Evolutionary conservation across 1,140 invertebrate genomes (phyloP).

Genomic region (Schmidtea mediterranea): DNA sequence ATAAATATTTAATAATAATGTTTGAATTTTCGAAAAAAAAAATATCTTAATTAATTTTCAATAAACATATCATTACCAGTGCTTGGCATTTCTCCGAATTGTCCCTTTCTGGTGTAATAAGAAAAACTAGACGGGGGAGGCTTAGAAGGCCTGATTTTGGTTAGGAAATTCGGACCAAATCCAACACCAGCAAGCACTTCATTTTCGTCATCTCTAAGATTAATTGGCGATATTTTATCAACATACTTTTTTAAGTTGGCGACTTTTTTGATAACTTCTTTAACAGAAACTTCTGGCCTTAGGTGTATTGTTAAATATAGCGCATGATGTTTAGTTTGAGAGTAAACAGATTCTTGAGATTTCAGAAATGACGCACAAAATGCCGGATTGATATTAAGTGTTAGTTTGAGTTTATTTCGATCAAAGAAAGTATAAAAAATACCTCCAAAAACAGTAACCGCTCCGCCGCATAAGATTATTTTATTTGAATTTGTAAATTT

Average conservation of each 20-base stretch:
- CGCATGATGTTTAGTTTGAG: constrained; percentile 19
- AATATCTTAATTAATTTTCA: not conserved
- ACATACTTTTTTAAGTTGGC: constrained; percentile 16
- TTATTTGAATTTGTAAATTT: no score
- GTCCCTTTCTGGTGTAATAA: constrained; percentile 17
- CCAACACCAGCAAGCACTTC: constrained; percentile 21
- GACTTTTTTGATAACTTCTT: constrained; percentile 13
- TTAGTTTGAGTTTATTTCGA: no score
- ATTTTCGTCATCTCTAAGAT: constrained; percentile 15
- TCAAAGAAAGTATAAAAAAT: no score
- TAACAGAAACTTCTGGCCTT: constrained; percentile 14
- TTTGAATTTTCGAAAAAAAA: not conserved
- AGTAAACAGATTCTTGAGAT: constrained; percentile 11
- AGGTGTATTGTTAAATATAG: constrained; percentile 22
- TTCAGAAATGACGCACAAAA: no score
- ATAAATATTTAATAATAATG: not conserved
- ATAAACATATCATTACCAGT: constrained; percentile 13
- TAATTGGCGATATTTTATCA: constrained; percentile 15
- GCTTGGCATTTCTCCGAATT: constrained; percentile 19
- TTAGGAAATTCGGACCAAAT: constrained; percentile 19
- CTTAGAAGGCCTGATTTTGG: constrained; percentile 11
- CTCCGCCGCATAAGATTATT: no score
- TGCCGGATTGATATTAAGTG: no score
- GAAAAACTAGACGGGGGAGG: constrained; percentile 9
- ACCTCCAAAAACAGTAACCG: no score